Evolutionary conservation across 2,113 vertebrate species (phyloP).

Genomic region (Microtus montanus): DNA sequence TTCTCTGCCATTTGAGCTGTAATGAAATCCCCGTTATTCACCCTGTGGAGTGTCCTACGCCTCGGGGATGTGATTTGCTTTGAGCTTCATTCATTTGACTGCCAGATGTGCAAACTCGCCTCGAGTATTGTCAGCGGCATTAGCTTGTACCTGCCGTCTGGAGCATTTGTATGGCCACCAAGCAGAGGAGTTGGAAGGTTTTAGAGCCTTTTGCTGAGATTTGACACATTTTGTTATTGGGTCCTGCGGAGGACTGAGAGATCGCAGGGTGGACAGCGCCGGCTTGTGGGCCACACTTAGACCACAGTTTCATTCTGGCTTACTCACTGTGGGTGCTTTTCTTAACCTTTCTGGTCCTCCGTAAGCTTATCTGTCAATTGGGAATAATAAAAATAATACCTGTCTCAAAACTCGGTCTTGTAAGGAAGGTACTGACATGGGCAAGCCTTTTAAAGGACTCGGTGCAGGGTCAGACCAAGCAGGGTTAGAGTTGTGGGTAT

Average conservation of each 20-base stretch:
- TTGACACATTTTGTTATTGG: background rate
- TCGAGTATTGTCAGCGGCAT: background rate
- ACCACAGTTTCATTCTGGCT: background rate
- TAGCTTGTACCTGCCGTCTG: conserved; percentile 5
- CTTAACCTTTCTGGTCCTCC: conserved; percentile 23
- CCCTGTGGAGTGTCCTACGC: conserved; percentile 17
- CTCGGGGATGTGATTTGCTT: conserved; percentile 22
- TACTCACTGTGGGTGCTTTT: background rate
- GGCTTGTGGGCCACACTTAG: background rate
- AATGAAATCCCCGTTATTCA: conserved; percentile 19
- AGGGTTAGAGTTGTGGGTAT: background rate
- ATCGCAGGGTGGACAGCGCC: background rate
- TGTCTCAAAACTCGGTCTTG: background rate
- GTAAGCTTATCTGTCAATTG: background rate
- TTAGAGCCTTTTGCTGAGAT: conserved; percentile 21
- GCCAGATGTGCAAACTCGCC: conserved; percentile 55
- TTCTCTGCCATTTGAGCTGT: background rate
- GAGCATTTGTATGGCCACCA: conserved; percentile 9
- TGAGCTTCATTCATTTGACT: conserved; percentile 25
- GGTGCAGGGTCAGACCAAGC: no score
- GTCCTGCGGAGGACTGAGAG: background rate
- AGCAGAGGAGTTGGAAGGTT: conserved; percentile 6
- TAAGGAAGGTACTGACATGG: background rate
- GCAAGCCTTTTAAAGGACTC: background rate
- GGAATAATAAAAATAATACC: background rate